Evolutionary conservation across 2,113 vertebrate genomes (phyloP).

Genomic region (Sciurus niger): DNA sequence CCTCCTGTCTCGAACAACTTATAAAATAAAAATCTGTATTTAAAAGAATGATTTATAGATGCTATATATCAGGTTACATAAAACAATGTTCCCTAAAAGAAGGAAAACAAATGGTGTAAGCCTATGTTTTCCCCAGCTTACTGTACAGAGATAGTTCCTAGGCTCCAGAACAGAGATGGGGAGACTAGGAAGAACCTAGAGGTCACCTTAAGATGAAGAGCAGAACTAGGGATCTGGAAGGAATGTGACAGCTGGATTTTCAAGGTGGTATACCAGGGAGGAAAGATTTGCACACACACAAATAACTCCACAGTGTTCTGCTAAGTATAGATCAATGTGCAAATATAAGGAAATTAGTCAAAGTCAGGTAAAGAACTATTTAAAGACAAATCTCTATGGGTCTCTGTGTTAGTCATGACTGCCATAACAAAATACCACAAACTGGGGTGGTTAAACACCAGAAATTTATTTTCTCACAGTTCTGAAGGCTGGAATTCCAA

Average conservation of each 20-base stretch:
- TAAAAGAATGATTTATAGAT: neutral
- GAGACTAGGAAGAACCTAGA: neutral
- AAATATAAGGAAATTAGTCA: neutral
- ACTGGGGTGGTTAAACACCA: neutral
- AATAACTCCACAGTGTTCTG: neutral
- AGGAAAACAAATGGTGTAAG: neutral
- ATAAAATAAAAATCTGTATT: conserved; percentile 5
- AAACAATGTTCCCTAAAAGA: neutral
- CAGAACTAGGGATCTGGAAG: neutral
- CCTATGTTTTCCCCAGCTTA: neutral
- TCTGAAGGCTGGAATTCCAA: neutral
- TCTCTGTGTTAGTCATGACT: neutral
- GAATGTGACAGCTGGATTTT: neutral
- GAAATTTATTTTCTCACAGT: conserved; percentile 35
- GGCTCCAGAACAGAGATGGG: neutral
- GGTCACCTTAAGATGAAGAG: neutral
- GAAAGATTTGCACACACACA: neutral
- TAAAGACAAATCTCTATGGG: neutral
- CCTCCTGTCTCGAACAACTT: neutral
- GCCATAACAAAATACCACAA: conserved; percentile 2
- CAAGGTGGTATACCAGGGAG: neutral
- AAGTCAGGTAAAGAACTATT: neutral
- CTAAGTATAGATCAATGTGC: neutral
- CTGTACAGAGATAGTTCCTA: neutral
- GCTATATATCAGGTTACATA: neutral